Evolutionary conservation across 2,888 invertebrate species (phyloP).

Genomic region (Stramonita haemastoma): DNA sequence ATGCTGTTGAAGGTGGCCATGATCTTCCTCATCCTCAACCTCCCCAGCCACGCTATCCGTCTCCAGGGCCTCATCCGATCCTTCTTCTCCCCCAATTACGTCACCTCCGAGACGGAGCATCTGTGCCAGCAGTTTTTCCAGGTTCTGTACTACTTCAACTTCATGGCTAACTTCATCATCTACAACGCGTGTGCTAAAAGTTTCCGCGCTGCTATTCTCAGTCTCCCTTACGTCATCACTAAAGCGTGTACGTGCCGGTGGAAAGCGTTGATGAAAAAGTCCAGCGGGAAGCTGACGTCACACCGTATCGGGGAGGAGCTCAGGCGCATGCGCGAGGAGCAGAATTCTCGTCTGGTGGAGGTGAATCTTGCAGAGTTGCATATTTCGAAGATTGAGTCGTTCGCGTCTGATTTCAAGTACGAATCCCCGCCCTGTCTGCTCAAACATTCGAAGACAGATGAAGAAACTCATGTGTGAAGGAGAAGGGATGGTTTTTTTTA

Average conservation of each 20-base stretch:
- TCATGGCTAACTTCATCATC: constrained; percentile 83
- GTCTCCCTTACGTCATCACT: constrained; percentile 43
- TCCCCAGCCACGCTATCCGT: constrained; percentile 67
- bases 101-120: constrained; percentile 55
- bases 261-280: constrained; percentile 11
- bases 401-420: constrained; percentile 59
- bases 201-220: constrained; percentile 60
- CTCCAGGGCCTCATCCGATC: constrained; percentile 62
- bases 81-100: constrained; percentile 52
- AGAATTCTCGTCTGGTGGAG: constrained; percentile 62
- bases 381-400: constrained; percentile 61
- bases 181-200: constrained; percentile 83
- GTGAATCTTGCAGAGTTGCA: constrained; percentile 62
- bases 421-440: constrained; percentile 63
- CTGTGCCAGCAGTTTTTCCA: constrained; percentile 80
- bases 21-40: constrained; percentile 87
- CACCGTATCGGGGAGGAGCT: constrained; percentile 37
- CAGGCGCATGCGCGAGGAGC: constrained; percentile 41
- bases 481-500: no score
- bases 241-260: not conserved
- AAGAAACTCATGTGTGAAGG: not conserved
- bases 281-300: constrained; percentile 20
- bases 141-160: constrained; percentile 88
- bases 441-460: not conserved
- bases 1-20: constrained; percentile 90